These are phyloP conservation scores for Thalassaphorura encarpata DNA, from an alignment of 1,140 invertebrate genomes.

Conservation along the genomic window DNA sequence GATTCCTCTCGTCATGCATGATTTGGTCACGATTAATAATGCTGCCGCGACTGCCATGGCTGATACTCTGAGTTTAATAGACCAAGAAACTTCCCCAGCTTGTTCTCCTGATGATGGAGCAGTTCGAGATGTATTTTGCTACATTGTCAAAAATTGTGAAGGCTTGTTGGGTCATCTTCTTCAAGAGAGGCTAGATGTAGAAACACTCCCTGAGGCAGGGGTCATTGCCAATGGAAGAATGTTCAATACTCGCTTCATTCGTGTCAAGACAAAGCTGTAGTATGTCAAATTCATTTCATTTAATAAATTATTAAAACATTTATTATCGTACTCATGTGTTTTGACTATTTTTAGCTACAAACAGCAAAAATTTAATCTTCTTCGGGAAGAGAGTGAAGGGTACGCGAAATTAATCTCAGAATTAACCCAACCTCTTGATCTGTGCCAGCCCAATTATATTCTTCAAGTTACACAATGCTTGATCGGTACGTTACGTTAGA, in stretches of 20 bases:
- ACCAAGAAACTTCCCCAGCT: too few relatives aligned
- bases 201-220: slow-evolving; percentile 83
- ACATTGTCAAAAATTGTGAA: slow-evolving; percentile 24
- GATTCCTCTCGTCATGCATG: too few relatives aligned
- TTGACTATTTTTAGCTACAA: slow-evolving; percentile 81
- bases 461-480: slow-evolving; percentile 74
- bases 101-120: background rate
- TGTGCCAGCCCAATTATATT: slow-evolving; percentile 36
- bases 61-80: too few relatives aligned
- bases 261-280: slow-evolving; percentile 96
- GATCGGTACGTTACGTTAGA: slow-evolving; percentile 54
- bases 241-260: slow-evolving; percentile 95
- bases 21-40: too few relatives aligned
- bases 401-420: slow-evolving; percentile 97
- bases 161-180: slow-evolving; percentile 15
- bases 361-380: slow-evolving; percentile 97
- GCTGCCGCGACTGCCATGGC: too few relatives aligned
- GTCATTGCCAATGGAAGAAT: slow-evolving; percentile 74
- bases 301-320: slow-evolving; percentile 3
- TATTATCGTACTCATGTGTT: slow-evolving; percentile 21
- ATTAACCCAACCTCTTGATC: slow-evolving; percentile 74
- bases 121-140: slow-evolving; percentile 48
- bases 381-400: slow-evolving; percentile 97
- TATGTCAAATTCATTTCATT: slow-evolving; percentile 47
- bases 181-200: slow-evolving; percentile 82